Evolutionary conservation across 92 coral and sea anemone genomes (phyloP), one percentile per base, ranked within the genome.

Genomic region (Epizoanthus stellaris): DNA sequence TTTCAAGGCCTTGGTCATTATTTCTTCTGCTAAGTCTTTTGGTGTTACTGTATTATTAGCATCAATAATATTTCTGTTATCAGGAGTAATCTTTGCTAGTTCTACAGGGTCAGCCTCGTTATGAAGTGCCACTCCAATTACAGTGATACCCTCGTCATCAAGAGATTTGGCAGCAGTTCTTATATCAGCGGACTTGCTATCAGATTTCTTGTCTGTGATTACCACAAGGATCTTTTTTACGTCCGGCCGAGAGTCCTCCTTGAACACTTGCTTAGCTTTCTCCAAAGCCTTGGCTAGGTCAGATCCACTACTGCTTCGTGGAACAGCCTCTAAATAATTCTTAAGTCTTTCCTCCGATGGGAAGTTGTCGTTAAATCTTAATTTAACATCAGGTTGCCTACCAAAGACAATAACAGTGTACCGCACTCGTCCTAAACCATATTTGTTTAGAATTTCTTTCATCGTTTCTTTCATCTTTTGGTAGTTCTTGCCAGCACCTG

Each of bases 121-220:
- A 70, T 95, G 95, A 19, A 96, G 85, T 15, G 94, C 95, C 36
- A 96, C 96, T 60, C 93, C 94, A 34, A 94, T 94, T 52, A 96
- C 93, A 21, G 90, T 62, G 76, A 96, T 90, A 23, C 90, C 95
- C 60, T 88, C 81, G n/a, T 87, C 90, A 75, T 87, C 90, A 20
- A 96, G 85, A 19, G 92, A 90, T 70, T 66, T 87, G 15, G 93
- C 88, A 16, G 95, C 98, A 15, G 87, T 76, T 76, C 75, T 70
- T 45, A 91, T 84, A 43, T 79, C 73, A 10, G 64, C 60, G 52
- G 68, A 56, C 63, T 64, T 70, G 67, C 91, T 86, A 3, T 73
- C 81, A n/a, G 91, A 88, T 36, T 75, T 69, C 71, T 89, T 88
- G 79, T 94, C 98, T 10, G 92, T 85, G 49, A 96, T 89, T 11